Percentiles rank a stretch among this genome's conserved stretches.
Conservation (phyloP, 1,140 invertebrate species). For the Cydia splendana region DNA sequence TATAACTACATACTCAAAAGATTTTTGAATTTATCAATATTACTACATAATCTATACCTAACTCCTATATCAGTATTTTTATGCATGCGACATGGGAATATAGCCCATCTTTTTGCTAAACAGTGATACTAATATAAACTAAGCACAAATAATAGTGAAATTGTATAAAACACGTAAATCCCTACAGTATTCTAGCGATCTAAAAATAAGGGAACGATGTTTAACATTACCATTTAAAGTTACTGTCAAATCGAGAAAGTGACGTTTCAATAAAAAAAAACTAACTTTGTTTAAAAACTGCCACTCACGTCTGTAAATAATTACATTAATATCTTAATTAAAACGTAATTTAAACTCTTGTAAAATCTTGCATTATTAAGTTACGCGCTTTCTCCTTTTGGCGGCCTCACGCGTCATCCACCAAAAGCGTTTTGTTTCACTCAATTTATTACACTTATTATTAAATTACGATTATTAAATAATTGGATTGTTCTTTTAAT, state of each 20-base stretch:
- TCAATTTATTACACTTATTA: constrained; percentile 73
- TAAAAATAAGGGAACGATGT: not conserved
- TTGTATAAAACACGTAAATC: constrained; percentile 22
- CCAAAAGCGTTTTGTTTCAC: constrained; percentile 64
- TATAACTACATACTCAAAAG: not conserved
- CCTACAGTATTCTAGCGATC: constrained; percentile 27
- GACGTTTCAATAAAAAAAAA: not conserved
- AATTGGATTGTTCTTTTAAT: constrained; percentile 10
- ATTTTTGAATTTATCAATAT: constrained; percentile 32
- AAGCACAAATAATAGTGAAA: constrained; percentile 20
- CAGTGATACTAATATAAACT: constrained; percentile 12
- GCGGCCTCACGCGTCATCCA: constrained; percentile 50
- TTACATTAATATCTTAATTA: not conserved
- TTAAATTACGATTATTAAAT: constrained; percentile 56
- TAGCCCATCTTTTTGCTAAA: constrained; percentile 8
- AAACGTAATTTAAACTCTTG: not conserved
- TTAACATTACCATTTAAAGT: constrained; percentile 6
- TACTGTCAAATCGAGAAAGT: constrained; percentile 11
- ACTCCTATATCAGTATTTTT: constrained; percentile 12
- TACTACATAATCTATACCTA: not conserved
- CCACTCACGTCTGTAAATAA: constrained; percentile 20
- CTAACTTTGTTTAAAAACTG: constrained; percentile 12
- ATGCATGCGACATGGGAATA: constrained; percentile 14
- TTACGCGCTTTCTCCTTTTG: constrained; percentile 26
- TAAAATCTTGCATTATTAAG: constrained; percentile 35